A percentile compares a stretch with the other conserved stretches of the same genome.
Evolutionary conservation across 2,113 vertebrate genomes (phyloP).

Genomic region (Leucoraja erinaceus): DNA sequence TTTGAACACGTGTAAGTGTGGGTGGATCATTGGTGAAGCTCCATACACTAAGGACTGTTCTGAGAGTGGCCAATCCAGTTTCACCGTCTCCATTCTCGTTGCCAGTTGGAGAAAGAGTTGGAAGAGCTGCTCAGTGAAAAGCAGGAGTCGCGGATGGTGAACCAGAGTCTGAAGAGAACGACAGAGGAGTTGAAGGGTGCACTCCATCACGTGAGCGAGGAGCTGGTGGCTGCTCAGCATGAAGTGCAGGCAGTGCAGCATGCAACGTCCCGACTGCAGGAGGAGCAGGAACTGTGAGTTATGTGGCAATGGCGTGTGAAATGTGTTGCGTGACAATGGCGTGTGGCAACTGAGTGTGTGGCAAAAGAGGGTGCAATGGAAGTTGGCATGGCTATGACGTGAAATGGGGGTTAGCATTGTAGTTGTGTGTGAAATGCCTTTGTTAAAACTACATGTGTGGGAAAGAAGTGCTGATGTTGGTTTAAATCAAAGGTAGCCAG

Average conservation of each 20-base stretch:
- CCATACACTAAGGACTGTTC: neutral
- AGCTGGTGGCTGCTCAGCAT: slow-evolving; percentile 68
- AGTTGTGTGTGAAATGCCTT: too few relatives aligned
- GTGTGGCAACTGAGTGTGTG: too few relatives aligned
- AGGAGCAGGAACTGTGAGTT: slow-evolving; percentile 81
- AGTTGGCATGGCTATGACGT: too few relatives aligned
- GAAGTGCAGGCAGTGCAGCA: slow-evolving; percentile 74
- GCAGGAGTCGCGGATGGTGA: slow-evolving; percentile 73
- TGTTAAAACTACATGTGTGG: too few relatives aligned
- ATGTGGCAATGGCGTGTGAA: neutral
- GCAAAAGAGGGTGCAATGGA: too few relatives aligned
- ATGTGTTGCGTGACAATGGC: neutral
- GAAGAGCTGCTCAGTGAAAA: slow-evolving; percentile 69
- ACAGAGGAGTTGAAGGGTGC: slow-evolving; percentile 75
- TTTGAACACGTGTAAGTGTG: too few relatives aligned
- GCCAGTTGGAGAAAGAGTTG: slow-evolving; percentile 76
- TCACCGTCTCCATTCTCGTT: neutral
- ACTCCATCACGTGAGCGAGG: slow-evolving; percentile 64
- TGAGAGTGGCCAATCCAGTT: neutral
- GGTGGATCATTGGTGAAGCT: neutral
- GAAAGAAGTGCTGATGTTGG: too few relatives aligned
- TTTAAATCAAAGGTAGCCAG: too few relatives aligned
- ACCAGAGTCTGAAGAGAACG: slow-evolving; percentile 73
- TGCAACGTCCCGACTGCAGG: slow-evolving; percentile 64
- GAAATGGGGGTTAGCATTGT: too few relatives aligned